Conservation (phyloP, 2,797 vertebrate species). For the Cryptoblepharus egeriae region DNA sequence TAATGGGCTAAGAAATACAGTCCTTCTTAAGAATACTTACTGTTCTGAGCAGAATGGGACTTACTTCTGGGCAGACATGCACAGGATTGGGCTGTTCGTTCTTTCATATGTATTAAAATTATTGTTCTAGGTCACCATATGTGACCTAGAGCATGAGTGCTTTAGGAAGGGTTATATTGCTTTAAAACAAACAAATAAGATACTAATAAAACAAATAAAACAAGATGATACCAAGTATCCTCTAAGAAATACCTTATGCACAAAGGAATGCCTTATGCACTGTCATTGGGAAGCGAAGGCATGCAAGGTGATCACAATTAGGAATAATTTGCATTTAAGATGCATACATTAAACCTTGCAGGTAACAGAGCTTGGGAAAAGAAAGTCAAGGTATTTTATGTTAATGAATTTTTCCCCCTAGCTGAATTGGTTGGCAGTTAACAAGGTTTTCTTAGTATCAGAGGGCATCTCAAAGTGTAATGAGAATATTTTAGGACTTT, state of each 20-base stretch:
- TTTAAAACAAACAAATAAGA: too few relatives aligned
- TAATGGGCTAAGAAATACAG: too few relatives aligned
- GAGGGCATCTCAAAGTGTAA: conserved; percentile 24
- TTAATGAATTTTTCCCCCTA: conserved; percentile 8
- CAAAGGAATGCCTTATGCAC: neutral
- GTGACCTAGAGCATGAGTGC: too few relatives aligned
- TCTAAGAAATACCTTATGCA: neutral
- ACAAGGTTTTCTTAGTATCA: conserved; percentile 18
- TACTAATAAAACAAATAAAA: too few relatives aligned
- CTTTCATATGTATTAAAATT: too few relatives aligned
- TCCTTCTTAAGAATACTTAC: too few relatives aligned
- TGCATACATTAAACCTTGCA: neutral
- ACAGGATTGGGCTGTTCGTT: too few relatives aligned
- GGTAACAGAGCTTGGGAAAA: neutral
- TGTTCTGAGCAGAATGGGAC: too few relatives aligned
- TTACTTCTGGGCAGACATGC: too few relatives aligned
- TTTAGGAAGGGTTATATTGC: too few relatives aligned
- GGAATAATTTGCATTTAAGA: neutral
- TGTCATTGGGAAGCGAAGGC: neutral
- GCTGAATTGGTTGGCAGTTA: conserved; percentile 27
- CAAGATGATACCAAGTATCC: too few relatives aligned
- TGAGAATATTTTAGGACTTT: conserved; percentile 6
- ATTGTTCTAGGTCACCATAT: too few relatives aligned
- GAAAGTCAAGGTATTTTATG: conserved; percentile 24
- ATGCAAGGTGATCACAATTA: neutral